These are phyloP conservation scores for Sarcophaga variegata DNA, from an alignment of 2,888 invertebrate species.

Conservation along the genomic window DNA sequence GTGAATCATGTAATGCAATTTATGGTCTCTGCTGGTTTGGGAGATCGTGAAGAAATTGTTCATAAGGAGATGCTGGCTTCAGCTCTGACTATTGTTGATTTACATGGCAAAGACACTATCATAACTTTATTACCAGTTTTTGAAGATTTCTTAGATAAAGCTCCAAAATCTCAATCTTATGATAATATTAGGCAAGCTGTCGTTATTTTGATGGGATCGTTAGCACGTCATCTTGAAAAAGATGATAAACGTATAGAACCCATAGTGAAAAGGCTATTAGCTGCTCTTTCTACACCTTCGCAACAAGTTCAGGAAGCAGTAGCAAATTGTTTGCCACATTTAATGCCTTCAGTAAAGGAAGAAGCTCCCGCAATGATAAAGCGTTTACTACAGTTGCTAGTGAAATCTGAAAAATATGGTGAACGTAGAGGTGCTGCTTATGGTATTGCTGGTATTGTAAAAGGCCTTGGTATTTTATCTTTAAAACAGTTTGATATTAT, in stretches of 20 bases:
- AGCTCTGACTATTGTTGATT: slow-evolving; percentile 94
- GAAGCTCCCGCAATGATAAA: slow-evolving; percentile 94
- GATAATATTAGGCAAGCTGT: slow-evolving; percentile 98
- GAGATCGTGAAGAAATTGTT: slow-evolving; percentile 91
- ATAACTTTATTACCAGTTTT: slow-evolving; percentile 93
- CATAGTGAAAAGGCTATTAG: slow-evolving; percentile 94
- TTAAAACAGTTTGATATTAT: slow-evolving; percentile 98
- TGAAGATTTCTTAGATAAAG: slow-evolving; percentile 95
- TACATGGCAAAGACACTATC: slow-evolving; percentile 93
- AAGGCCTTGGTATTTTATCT: slow-evolving; percentile 97
- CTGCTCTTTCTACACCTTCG: slow-evolving; percentile 97
- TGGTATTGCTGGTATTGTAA: slow-evolving; percentile 97
- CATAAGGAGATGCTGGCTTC: slow-evolving; percentile 96
- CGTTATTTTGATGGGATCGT: slow-evolving; percentile 97
- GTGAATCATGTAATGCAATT: slow-evolving; percentile 89
- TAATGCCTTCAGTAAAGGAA: slow-evolving; percentile 95
- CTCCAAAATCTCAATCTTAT: slow-evolving; percentile 93
- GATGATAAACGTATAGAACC: slow-evolving; percentile 95
- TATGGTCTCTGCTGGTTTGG: slow-evolving; percentile 92
- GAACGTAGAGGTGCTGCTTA: slow-evolving; percentile 95
- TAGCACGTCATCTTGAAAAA: slow-evolving; percentile 97
- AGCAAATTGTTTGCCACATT: slow-evolving; percentile 95
- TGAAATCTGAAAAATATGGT: slow-evolving; percentile 96
- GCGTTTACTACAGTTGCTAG: slow-evolving; percentile 91
- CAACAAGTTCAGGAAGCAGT: slow-evolving; percentile 99